A percentile compares a stretch with the other conserved stretches of the same genome.
Evolutionary conservation across 1,140 invertebrate genomes (phyloP).

Genomic region (Atopsyche davidsoni): DNA sequence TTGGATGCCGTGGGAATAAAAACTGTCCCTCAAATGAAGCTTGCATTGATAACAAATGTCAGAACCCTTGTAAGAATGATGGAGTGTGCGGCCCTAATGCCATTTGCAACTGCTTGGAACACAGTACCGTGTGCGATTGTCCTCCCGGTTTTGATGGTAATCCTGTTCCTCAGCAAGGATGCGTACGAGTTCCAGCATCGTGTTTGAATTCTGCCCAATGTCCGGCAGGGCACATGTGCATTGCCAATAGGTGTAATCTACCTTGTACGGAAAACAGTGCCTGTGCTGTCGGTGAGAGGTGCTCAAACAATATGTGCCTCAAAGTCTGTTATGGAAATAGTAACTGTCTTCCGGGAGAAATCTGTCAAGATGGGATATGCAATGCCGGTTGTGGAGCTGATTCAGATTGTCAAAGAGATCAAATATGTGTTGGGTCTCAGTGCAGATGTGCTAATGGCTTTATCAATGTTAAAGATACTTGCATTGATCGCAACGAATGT

Average conservation of each 20-base stretch:
- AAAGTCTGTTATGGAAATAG: slow-evolving; percentile 84
- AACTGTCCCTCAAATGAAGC: slow-evolving; percentile 70
- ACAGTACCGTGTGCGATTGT: slow-evolving; percentile 68
- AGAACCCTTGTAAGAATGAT: slow-evolving; percentile 70
- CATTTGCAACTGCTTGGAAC: slow-evolving; percentile 65
- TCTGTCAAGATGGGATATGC: slow-evolving; percentile 76
- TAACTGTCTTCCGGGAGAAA: slow-evolving; percentile 82
- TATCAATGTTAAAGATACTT: slow-evolving; percentile 60
- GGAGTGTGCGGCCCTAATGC: slow-evolving; percentile 81
- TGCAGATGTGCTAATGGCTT: slow-evolving; percentile 74
- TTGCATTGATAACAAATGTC: slow-evolving; percentile 78
- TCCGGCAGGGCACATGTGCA: slow-evolving; percentile 65
- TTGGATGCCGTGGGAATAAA: slow-evolving; percentile 76
- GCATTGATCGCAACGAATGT: slow-evolving; percentile 75
- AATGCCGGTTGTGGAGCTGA: slow-evolving; percentile 75
- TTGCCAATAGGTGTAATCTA: slow-evolving; percentile 66
- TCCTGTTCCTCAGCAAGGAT: slow-evolving; percentile 84
- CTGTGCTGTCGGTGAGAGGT: slow-evolving; percentile 79
- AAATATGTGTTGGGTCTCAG: slow-evolving; percentile 73
- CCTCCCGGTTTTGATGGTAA: slow-evolving; percentile 77
- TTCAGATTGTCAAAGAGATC: slow-evolving; percentile 69
- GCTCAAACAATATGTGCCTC: slow-evolving; percentile 67
- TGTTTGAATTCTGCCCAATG: slow-evolving; percentile 64
- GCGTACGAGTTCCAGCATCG: slow-evolving; percentile 63
- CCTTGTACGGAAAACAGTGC: slow-evolving; percentile 62